These are phyloP conservation scores for Danio rerio DNA, from an alignment of 2,113 vertebrate genomes.

Conservation along the genomic window DNA sequence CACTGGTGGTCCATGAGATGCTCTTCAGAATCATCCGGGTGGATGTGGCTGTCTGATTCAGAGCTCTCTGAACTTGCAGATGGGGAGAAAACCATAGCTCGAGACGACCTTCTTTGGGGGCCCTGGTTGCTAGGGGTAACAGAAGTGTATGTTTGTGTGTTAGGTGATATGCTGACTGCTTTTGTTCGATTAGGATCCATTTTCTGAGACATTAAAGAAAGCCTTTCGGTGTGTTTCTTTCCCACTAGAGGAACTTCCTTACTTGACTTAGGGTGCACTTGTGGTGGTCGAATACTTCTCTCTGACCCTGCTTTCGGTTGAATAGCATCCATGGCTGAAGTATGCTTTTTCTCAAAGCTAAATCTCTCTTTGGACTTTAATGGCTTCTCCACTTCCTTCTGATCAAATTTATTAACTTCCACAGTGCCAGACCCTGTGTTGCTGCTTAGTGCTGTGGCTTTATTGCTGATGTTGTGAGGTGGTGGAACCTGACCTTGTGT, in stretches of 20 bases:
- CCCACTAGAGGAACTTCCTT: conserved; percentile 80
- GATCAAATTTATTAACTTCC: conserved; percentile 72
- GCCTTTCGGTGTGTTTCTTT: conserved; percentile 83
- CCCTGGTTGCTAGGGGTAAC: conserved; percentile 67
- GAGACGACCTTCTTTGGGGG: conserved; percentile 62
- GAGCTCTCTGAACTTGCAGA: conserved; percentile 78
- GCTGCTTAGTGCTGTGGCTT: conserved; percentile 64
- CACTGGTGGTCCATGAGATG: conserved; percentile 48
- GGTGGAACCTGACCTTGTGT: conserved; percentile 54
- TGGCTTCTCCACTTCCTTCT: conserved; percentile 74
- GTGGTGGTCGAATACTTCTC: conserved; percentile 64
- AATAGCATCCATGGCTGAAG: conserved; percentile 69
- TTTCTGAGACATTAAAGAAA: conserved; percentile 81
- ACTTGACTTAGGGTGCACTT: conserved; percentile 68
- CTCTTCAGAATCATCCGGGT: conserved; percentile 68
- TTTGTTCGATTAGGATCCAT: conserved; percentile 81
- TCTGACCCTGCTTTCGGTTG: conserved; percentile 69
- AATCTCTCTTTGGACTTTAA: conserved; percentile 76
- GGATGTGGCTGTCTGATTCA: conserved; percentile 74
- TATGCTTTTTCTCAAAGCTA: conserved; percentile 71
- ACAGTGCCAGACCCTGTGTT: conserved; percentile 67
- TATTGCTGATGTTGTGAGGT: conserved; percentile 71
- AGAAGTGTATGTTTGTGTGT: conserved; percentile 68
- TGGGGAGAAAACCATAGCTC: conserved; percentile 71
- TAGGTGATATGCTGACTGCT: conserved; percentile 65